Percentiles rank a stretch among this genome's conserved stretches.
Evolutionary conservation across 2,113 vertebrate genomes (phyloP).

Genomic region (Charina bottae): DNA sequence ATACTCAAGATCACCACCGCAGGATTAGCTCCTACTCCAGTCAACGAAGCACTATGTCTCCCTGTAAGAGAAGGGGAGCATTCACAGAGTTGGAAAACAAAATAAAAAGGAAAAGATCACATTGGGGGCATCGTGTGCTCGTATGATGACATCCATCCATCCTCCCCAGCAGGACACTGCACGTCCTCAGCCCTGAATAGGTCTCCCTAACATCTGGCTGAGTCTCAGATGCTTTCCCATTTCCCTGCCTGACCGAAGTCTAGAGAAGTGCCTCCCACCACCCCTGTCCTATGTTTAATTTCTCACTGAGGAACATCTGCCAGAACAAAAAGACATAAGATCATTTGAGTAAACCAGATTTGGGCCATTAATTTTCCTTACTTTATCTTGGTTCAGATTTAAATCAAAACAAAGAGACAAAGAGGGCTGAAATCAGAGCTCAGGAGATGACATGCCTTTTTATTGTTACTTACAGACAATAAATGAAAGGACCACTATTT

Average conservation of each 20-base stretch:
- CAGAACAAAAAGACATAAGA: neutral
- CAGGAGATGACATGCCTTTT: neutral
- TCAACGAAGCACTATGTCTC: neutral
- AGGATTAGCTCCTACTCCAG: neutral
- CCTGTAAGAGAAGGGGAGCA: neutral
- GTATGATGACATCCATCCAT: neutral
- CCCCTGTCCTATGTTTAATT: neutral
- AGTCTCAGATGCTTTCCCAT: neutral
- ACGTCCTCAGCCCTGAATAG: neutral
- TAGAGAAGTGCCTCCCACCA: neutral
- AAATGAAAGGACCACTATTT: neutral
- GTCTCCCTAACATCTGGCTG: neutral
- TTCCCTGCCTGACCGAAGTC: neutral
- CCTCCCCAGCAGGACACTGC: neutral
- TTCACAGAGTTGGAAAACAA: neutral
- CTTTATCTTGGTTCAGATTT: neutral
- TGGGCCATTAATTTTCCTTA: neutral
- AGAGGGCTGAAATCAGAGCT: neutral
- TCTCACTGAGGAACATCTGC: neutral
- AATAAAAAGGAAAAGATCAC: neutral
- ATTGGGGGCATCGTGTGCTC: neutral
- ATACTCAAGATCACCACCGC: neutral
- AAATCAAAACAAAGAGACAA: neutral
- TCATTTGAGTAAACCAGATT: neutral
- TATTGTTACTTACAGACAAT: neutral